Conservation (phyloP, 1,140 invertebrate species). For the Nephila pilipes region DNA sequence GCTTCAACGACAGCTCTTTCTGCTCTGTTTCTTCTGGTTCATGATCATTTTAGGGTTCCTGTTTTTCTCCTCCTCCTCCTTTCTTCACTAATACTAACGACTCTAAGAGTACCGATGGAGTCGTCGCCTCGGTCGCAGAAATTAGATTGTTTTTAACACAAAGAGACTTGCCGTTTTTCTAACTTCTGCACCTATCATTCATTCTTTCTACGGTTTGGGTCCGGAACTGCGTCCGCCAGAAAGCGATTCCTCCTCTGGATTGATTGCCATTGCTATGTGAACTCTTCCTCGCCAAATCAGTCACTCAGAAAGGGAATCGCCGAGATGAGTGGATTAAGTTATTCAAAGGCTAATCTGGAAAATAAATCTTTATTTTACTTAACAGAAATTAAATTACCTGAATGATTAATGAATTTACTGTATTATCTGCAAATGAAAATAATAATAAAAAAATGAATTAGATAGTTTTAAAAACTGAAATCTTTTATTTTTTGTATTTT, state of each 20-base stretch:
- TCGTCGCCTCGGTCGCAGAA: constrained; percentile 25
- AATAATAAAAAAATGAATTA: background rate
- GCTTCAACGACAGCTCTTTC: constrained; percentile 25
- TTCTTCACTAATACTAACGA: constrained; percentile 30
- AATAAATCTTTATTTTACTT: background rate
- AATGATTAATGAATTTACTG: background rate
- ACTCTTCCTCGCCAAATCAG: constrained; percentile 3
- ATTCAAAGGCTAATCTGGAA: background rate
- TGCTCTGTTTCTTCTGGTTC: constrained; percentile 46
- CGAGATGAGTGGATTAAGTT: constrained; percentile 19
- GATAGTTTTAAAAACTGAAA: background rate
- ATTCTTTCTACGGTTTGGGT: constrained; percentile 33
- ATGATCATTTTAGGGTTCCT: constrained; percentile 3
- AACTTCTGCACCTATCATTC: constrained; percentile 51
- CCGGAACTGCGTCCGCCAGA: background rate
- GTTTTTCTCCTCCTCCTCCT: background rate
- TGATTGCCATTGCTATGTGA: background rate
- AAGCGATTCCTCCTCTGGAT: background rate
- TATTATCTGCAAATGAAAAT: background rate
- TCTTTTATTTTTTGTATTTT: background rate
- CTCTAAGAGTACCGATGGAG: background rate
- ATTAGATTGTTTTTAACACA: constrained; percentile 48
- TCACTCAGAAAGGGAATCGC: background rate
- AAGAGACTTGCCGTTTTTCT: constrained; percentile 10
- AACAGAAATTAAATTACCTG: background rate